Evolutionary conservation across 2,888 invertebrate species (phyloP), one percentile per base, ranked within the genome.

Genomic region (Exocentrus adspersus): DNA sequence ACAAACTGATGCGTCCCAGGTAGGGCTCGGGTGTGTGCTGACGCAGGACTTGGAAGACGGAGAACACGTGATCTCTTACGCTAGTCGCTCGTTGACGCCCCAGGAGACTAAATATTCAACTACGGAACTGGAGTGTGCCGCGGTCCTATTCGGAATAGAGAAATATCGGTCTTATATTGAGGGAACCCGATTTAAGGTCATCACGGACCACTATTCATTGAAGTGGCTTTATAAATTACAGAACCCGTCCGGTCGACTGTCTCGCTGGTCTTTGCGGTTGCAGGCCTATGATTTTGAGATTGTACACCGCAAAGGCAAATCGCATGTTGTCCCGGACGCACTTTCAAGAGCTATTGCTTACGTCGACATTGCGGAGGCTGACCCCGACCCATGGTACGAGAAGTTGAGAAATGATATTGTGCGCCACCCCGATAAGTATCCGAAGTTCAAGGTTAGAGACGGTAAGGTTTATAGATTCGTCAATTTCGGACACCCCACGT

Each of bases 211-310:
- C 21, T 51, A 24, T 9, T 46, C 51, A 10, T 41, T 65, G 5
- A 17, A 42, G 37, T 65, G 62, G 61, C 21, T 65, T 4, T 20
- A 28, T 6, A 48, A 56, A 14, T 24, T 59, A 3, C 69, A 73
- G 51, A 59, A 72, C 32, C 63, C 70, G 1, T 19, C 37, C 10
- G 65, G 62, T 1, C 41, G 60, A 1, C 17, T 66, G 1, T 59
- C 42, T 3, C 48, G 62, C 19, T 66, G 62, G 62, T 32, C 43
- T 0, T 14, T 66, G 2, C 50, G 53, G 4, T 32, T 57, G 1
- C 73, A 72, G 21, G 69, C 52, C 7, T 73, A 61, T 48, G 61
- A 67, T 50, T 74, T 69, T 54, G 43, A 66, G 1, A 46, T 76
- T 4, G 37, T 70, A 12, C 63, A 67, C 41, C 45, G 68, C 10